These are phyloP conservation scores for Capreolus pygargus DNA, from an alignment of 2,113 vertebrate genomes.

Conservation along the genomic window DNA sequence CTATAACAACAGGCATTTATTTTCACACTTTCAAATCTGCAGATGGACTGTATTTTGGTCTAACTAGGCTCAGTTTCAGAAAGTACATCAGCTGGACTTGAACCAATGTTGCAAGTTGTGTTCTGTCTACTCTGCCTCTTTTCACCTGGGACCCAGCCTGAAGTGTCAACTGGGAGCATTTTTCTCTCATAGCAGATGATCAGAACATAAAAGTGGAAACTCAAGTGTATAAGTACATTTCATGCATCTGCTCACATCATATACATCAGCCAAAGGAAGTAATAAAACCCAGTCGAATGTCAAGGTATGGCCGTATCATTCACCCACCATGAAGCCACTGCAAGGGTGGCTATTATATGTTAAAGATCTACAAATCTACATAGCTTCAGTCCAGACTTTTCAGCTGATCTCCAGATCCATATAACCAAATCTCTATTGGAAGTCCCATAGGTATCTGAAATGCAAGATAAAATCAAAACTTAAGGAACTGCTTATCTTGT, in stretches of 20 bases:
- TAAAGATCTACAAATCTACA: neutral
- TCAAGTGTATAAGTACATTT: neutral
- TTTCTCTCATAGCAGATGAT: neutral
- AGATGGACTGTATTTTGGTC: neutral
- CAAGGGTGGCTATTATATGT: neutral
- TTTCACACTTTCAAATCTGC: neutral
- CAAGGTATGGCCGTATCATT: neutral
- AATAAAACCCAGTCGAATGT: neutral
- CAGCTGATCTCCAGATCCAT: neutral
- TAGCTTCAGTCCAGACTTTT: neutral
- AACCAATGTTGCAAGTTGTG: neutral
- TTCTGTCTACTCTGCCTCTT: neutral
- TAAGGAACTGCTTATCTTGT: neutral
- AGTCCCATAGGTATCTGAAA: neutral
- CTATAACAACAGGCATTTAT: neutral
- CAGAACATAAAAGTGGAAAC: neutral
- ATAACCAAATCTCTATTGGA: neutral
- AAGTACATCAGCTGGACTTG: neutral
- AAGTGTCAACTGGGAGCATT: accelerated
- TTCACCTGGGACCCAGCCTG: neutral
- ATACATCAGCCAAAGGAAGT: neutral
- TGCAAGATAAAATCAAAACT: neutral
- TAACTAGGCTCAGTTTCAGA: neutral
- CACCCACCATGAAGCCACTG: neutral
- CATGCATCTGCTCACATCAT: neutral